phyloP scores from a whole-genome alignment of 2,113 vertebrate genomes.

The Megaptera novaeangliae region DNA sequence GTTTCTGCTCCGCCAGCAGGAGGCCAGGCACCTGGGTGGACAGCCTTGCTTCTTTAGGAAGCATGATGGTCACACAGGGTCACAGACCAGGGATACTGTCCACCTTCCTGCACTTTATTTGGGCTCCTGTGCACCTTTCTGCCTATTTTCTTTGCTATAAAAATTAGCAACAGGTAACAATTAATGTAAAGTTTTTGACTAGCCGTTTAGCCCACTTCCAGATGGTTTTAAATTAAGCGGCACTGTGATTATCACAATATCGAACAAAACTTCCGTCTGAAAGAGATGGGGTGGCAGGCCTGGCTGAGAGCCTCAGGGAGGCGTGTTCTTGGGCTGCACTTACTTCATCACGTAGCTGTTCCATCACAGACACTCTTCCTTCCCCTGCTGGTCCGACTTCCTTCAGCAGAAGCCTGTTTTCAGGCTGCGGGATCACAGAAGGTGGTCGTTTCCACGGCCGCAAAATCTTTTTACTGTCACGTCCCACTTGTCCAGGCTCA shows the following conservation, averaged over 20 bases:
- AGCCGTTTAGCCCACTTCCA: neutral
- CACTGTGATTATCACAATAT: neutral
- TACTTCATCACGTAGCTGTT: constrained; percentile 88
- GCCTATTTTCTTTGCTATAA: neutral
- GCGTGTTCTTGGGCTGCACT: neutral
- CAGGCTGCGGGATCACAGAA: constrained; percentile 70
- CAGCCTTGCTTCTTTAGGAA: neutral
- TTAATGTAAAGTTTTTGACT: neutral
- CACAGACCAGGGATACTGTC: neutral
- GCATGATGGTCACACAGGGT: neutral
- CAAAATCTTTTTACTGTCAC: neutral
- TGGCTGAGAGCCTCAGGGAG: neutral
- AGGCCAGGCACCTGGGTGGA: neutral
- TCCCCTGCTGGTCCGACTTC: constrained; percentile 81
- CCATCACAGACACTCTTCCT: constrained; percentile 80
- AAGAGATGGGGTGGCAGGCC: neutral
- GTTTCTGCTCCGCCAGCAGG: neutral
- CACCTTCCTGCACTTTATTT: neutral
- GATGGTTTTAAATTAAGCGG: neutral
- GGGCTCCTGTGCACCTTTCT: neutral
- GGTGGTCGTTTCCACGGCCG: neutral
- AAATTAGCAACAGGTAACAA: neutral
- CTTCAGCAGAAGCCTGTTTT: constrained; percentile 81
- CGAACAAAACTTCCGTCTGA: neutral
- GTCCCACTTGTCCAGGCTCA: neutral